These are phyloP conservation scores for Allolobophora icterica DNA, from an alignment of 2,888 invertebrate species.

Conservation along the genomic window DNA sequence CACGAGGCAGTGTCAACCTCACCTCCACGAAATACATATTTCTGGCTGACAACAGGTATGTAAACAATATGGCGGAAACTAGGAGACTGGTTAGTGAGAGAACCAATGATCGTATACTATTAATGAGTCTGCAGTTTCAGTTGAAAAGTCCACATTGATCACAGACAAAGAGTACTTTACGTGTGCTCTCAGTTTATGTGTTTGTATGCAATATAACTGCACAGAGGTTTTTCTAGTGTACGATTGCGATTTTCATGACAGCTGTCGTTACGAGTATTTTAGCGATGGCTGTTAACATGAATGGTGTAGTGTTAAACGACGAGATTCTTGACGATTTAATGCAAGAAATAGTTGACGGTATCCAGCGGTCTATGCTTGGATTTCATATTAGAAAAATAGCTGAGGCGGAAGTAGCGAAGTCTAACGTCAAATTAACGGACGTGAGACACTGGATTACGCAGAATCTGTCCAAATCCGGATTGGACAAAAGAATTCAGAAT, in stretches of 20 bases:
- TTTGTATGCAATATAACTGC: neutral
- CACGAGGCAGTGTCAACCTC: neutral
- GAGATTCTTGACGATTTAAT: constrained; percentile 25
- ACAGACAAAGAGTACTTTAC: neutral
- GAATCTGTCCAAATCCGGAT: constrained; percentile 49
- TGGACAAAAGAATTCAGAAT: constrained; percentile 60
- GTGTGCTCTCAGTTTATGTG: neutral
- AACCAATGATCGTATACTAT: neutral
- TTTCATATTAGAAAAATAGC: constrained; percentile 35
- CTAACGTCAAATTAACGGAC: constrained; percentile 55
- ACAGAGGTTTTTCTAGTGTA: neutral
- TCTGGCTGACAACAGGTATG: neutral
- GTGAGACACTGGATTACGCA: constrained; percentile 38
- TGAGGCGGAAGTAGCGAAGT: constrained; percentile 57
- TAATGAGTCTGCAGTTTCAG: neutral
- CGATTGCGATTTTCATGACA: neutral
- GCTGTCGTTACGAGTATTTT: neutral
- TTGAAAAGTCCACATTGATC: neutral
- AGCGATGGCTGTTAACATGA: constrained; percentile 37
- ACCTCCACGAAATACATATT: neutral
- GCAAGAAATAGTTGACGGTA: neutral
- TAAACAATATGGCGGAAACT: constrained; percentile 17
- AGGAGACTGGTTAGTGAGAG: neutral
- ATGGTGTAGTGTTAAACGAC: constrained; percentile 31
- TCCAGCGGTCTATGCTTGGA: constrained; percentile 31